Conservation (phyloP, 2,888 invertebrate genomes). For the Ceratothoa steindachneri region DNA sequence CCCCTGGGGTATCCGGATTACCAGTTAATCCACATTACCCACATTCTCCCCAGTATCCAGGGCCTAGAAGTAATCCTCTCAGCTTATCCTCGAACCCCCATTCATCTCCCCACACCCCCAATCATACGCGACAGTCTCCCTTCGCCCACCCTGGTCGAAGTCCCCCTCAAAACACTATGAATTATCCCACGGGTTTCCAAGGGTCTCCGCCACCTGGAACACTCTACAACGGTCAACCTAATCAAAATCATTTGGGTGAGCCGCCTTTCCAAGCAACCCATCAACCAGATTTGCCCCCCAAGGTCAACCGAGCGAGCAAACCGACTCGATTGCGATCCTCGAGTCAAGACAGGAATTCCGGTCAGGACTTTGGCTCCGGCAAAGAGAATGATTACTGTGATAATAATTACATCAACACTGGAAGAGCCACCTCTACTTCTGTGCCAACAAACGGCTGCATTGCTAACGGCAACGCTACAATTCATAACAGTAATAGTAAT, state of each 20-base stretch:
- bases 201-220: constrained; percentile 38
- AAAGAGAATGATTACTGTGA: constrained; percentile 35
- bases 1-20: background rate
- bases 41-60: constrained; percentile 8
- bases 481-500: background rate
- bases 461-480: background rate
- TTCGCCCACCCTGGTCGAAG: constrained; percentile 10
- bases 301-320: constrained; percentile 72
- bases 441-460: background rate
- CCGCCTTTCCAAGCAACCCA: background rate
- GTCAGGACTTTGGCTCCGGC: constrained; percentile 36
- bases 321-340: constrained; percentile 56
- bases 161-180: constrained; percentile 28
- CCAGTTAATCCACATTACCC: background rate
- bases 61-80: constrained; percentile 8
- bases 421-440: constrained; percentile 25
- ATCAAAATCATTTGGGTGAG: constrained; percentile 52
- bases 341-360: constrained; percentile 12
- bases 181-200: constrained; percentile 29
- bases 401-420: constrained; percentile 57
- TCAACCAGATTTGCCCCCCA: constrained; percentile 71
- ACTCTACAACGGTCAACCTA: constrained; percentile 49
- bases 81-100: constrained; percentile 16
- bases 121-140: constrained; percentile 5
- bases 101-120: constrained; percentile 24